These are phyloP conservation scores for Circaetus gallicus DNA, from an alignment of 2,113 vertebrate species.

Conservation along the genomic window DNA sequence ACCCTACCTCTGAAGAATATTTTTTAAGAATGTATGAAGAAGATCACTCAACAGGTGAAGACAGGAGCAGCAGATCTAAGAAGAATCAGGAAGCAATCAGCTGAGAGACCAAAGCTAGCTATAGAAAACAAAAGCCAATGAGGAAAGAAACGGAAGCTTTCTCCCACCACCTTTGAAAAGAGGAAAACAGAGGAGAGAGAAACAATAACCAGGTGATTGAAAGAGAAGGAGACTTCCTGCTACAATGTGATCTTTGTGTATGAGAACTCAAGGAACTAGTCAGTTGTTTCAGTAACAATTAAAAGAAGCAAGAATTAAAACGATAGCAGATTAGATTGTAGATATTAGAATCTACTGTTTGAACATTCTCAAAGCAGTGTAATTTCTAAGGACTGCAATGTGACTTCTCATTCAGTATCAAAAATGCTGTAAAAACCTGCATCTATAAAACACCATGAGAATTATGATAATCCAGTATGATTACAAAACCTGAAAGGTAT, in stretches of 20 bases:
- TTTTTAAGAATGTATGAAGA: slow-evolving; percentile 39
- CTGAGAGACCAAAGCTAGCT: slow-evolving; percentile 46
- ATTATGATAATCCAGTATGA: background rate
- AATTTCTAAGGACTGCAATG: background rate
- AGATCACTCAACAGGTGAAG: slow-evolving; percentile 37
- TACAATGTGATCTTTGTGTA: background rate
- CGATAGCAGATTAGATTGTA: background rate
- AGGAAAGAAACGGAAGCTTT: slow-evolving; percentile 11
- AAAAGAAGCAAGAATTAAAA: background rate
- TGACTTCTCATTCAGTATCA: background rate
- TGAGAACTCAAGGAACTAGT: background rate
- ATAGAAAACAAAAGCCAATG: slow-evolving; percentile 40
- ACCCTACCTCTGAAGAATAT: slow-evolving; percentile 60
- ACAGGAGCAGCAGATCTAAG: slow-evolving; percentile 43
- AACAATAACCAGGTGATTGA: background rate
- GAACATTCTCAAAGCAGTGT: background rate
- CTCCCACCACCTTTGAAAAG: slow-evolving; percentile 31
- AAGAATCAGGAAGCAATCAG: slow-evolving; percentile 43
- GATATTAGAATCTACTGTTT: background rate
- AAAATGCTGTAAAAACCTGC: background rate
- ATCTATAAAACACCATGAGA: accelerated
- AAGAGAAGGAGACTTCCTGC: background rate
- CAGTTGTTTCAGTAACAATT: background rate
- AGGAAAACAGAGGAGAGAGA: background rate
- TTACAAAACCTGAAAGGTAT: background rate